phyloP scores from a whole-genome alignment of 2,888 invertebrate species.

The Cerastis rubricosa region DNA sequence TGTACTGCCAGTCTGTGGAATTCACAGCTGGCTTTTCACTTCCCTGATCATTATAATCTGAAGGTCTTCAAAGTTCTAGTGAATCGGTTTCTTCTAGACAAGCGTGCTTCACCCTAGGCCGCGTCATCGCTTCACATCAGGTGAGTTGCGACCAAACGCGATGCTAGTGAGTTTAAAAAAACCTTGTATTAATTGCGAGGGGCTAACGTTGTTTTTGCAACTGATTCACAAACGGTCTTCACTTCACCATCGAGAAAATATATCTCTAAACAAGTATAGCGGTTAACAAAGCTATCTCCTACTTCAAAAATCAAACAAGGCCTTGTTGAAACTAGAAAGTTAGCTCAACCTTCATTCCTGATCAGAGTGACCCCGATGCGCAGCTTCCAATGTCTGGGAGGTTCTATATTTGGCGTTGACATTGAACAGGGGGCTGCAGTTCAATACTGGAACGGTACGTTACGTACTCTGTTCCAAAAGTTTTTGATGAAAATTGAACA shows the following conservation, averaged over 20 bases:
- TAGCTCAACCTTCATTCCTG: conserved; percentile 35
- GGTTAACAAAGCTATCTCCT: conserved; percentile 10
- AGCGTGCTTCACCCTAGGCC: no score
- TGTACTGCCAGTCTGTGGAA: no score
- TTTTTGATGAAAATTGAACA: no score
- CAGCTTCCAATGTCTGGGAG: conserved; percentile 27
- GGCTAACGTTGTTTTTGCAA: not conserved
- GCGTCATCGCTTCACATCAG: no score
- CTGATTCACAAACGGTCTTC: not conserved
- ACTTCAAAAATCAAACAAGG: conserved; percentile 31
- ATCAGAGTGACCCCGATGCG: conserved; percentile 38
- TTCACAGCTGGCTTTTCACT: no score
- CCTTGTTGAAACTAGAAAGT: conserved; percentile 44
- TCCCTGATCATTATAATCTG: no score
- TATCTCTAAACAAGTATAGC: not conserved
- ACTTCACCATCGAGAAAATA: not conserved
- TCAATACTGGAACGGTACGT: not conserved
- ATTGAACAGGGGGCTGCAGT: conserved; percentile 36
- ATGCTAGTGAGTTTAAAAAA: no score
- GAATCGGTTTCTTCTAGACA: no score
- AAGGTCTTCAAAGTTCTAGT: no score
- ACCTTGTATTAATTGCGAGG: not conserved
- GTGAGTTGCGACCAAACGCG: no score
- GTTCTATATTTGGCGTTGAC: conserved; percentile 39
- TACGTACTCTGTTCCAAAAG: no score